Base-by-base conservation (phyloP, 2,888 invertebrate species). In the Caenorhabditis zanzibari region DNA sequence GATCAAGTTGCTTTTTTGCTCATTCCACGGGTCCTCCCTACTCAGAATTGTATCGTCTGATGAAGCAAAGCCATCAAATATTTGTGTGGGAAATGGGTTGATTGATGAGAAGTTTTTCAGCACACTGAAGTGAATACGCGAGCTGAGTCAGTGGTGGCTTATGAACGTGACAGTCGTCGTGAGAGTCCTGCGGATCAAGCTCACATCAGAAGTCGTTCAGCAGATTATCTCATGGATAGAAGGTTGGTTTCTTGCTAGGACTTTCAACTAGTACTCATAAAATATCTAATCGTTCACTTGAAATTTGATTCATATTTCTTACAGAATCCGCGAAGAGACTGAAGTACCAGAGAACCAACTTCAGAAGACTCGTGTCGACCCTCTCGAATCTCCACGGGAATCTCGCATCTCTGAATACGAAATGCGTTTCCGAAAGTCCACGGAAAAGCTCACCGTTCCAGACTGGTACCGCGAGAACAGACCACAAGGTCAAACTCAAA, bases 301-400 rank as follows among this genome's bases (percentile, higher is more conserved):
- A n/a, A n/a, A n/a, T n/a, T n/a, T n/a, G n/a, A n/a, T n/a, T n/a
- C n/a, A n/a, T n/a, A n/a, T n/a, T n/a, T n/a, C n/a, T n/a, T n/a
- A 54, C 73, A 91, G 91, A 74, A 83, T 85, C n/a, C 89, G 92
- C 19, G 92, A 92, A 73, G 91, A 90, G 56, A 85, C 89, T 0
- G 90, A 88, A 61, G 87, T 91, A 9, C 92, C 92, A 6, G 92
- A 92, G 82, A 92, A 92, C 72, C 88, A 92, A 64, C 88, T 92
- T 22, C 90, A 91, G 77, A 92, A 92, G 85, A 86, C 89, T n/a
- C 86, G 88, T 32, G 87, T 86, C 56, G 90, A 88, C 2, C 22
- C 69, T n/a, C 69, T 71, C 9, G 66, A 64, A 5, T 75, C 74
- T 41, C 84, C 88, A 28, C 71, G 83, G 12, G 74, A 81, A 38